Evolutionary conservation across 2,888 invertebrate species (phyloP).

Genomic region (Noctua fimbriata): DNA sequence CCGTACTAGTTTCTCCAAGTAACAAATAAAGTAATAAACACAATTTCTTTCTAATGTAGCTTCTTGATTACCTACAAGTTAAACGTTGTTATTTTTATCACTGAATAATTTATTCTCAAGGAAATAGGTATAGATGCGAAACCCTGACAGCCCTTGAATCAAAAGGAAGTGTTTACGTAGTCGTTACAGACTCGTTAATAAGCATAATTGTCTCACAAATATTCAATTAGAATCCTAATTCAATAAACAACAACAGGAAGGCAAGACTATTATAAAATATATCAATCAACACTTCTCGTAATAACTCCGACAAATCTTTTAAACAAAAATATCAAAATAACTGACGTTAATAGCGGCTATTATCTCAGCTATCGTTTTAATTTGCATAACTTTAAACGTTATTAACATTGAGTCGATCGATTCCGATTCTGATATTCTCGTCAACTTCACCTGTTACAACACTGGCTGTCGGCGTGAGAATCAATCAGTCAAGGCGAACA

Average conservation of each 20-base stretch:
- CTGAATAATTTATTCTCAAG: slow-evolving; percentile 34
- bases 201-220: slow-evolving; percentile 36
- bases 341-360: slow-evolving; percentile 41
- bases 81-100: background rate
- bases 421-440: slow-evolving; percentile 58
- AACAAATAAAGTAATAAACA: background rate
- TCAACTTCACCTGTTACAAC: slow-evolving; percentile 58
- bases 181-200: slow-evolving; percentile 28
- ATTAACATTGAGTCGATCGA: slow-evolving; percentile 48
- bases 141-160: slow-evolving; percentile 40
- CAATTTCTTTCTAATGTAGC: background rate
- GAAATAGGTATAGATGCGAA: slow-evolving; percentile 38
- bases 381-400: slow-evolving; percentile 57
- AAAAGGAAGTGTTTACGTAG: slow-evolving; percentile 43
- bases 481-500: slow-evolving; percentile 78
- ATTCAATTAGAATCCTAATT: slow-evolving; percentile 40
- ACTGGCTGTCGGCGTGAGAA: slow-evolving; percentile 61
- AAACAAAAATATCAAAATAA: slow-evolving; percentile 53
- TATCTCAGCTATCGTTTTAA: slow-evolving; percentile 49
- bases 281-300: slow-evolving; percentile 52
- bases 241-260: slow-evolving; percentile 58
- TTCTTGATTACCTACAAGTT: background rate
- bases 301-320: slow-evolving; percentile 35
- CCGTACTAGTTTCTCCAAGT: too few relatives aligned
- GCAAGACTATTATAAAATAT: slow-evolving; percentile 38